Evolutionary conservation across 2,113 vertebrate species (phyloP).

Genomic region (Baryphthengus martii): DNA sequence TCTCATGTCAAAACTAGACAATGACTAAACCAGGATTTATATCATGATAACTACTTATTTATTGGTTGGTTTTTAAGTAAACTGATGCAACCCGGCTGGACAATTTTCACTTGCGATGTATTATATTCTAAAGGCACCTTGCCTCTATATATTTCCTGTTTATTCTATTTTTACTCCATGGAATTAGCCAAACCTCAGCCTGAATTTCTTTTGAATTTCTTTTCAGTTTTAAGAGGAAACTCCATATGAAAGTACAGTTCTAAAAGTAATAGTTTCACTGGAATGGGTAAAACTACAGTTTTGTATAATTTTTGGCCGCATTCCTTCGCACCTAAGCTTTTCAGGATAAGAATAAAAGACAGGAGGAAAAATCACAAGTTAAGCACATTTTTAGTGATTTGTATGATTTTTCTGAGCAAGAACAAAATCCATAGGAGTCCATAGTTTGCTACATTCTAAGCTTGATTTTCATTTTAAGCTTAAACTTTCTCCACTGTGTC

Average conservation of each 20-base stretch:
- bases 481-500: background rate
- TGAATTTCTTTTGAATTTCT: background rate
- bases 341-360: background rate
- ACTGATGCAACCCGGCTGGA: background rate
- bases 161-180: background rate
- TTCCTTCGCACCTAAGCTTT: background rate
- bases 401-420: background rate
- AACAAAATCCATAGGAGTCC: background rate
- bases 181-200: background rate
- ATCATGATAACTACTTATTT: background rate
- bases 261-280: background rate
- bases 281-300: background rate
- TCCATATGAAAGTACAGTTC: background rate
- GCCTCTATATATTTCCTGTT: background rate
- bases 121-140: background rate
- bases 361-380: background rate
- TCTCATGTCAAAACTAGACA: background rate
- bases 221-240: background rate
- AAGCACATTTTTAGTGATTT: background rate
- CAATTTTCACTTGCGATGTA: background rate
- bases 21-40: background rate
- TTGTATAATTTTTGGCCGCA: accelerated
- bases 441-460: background rate
- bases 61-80: background rate
- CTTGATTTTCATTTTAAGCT: background rate